Evolutionary conservation across 2,888 invertebrate species (phyloP).

Genomic region (Hemithea aestivaria): DNA sequence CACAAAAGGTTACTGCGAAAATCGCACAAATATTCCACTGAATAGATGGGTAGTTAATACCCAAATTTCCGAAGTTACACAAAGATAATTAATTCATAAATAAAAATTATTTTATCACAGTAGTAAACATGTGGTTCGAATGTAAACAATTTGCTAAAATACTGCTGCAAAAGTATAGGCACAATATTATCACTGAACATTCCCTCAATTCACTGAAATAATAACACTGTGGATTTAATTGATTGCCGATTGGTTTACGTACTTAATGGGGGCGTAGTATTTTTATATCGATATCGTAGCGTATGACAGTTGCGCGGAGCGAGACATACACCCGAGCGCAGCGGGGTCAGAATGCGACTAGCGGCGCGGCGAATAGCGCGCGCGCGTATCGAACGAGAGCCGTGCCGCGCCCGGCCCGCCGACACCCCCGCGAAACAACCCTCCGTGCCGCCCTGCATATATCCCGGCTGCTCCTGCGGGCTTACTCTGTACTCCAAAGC

Average conservation of each 20-base stretch:
- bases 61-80: constrained; percentile 12
- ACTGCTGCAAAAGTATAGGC: constrained; percentile 16
- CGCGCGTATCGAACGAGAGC: constrained; percentile 77
- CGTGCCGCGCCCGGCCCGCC: constrained; percentile 55
- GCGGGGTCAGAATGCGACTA: constrained; percentile 68
- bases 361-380: constrained; percentile 52
- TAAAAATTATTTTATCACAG: constrained; percentile 30
- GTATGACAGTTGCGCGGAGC: constrained; percentile 55
- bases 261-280: constrained; percentile 51
- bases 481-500: no score
- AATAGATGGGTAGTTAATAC: no score
- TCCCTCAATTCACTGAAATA: constrained; percentile 13
- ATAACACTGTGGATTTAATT: constrained; percentile 7
- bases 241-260: constrained; percentile 43
- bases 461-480: constrained; percentile 36
- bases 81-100: constrained; percentile 10
- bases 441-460: constrained; percentile 47
- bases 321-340: constrained; percentile 44
- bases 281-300: constrained; percentile 63
- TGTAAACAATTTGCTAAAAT: constrained; percentile 61
- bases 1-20: background rate
- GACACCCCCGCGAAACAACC: constrained; percentile 59
- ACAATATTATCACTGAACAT: constrained; percentile 24
- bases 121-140: constrained; percentile 59
- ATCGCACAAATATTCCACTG: background rate